Evolutionary conservation across 2,888 invertebrate genomes (phyloP).

Genomic region (Protophormia terraenovae): DNA sequence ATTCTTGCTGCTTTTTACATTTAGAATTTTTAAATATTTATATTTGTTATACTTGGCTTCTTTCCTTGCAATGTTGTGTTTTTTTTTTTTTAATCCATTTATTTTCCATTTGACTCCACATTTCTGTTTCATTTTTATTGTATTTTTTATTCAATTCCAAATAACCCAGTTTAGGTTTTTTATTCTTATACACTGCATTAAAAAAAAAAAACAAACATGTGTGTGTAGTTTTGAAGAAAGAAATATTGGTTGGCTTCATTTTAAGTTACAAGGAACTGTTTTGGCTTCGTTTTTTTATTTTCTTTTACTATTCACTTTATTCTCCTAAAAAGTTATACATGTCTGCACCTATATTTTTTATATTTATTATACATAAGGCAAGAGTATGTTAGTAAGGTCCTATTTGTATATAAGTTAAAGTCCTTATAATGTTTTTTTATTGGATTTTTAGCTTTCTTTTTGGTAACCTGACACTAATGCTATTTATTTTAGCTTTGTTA

Average conservation of each 20-base stretch:
- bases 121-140: neutral
- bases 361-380: too few relatives aligned
- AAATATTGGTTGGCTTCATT: conserved; percentile 58
- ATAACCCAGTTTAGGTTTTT: conserved; percentile 60
- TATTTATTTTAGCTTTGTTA: conserved; percentile 61
- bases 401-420: conserved; percentile 26
- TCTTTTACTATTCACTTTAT: neutral
- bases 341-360: conserved; percentile 19
- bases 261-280: conserved; percentile 50
- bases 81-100: conserved; percentile 45
- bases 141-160: conserved; percentile 36
- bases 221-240: neutral
- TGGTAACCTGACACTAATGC: conserved; percentile 63
- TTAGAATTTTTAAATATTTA: neutral
- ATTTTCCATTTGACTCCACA: conserved; percentile 52
- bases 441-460: conserved; percentile 24
- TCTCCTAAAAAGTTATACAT: neutral
- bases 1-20: neutral
- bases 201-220: neutral
- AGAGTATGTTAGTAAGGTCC: conserved; percentile 1
- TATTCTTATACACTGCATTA: neutral
- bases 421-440: conserved; percentile 50
- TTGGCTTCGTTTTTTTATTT: conserved; percentile 57
- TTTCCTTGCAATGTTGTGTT: conserved; percentile 16
- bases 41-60: conserved; percentile 44